These are phyloP conservation scores for Sycophila sp. DNA, from an alignment of 1,140 invertebrate species.

Conservation along the genomic window DNA sequence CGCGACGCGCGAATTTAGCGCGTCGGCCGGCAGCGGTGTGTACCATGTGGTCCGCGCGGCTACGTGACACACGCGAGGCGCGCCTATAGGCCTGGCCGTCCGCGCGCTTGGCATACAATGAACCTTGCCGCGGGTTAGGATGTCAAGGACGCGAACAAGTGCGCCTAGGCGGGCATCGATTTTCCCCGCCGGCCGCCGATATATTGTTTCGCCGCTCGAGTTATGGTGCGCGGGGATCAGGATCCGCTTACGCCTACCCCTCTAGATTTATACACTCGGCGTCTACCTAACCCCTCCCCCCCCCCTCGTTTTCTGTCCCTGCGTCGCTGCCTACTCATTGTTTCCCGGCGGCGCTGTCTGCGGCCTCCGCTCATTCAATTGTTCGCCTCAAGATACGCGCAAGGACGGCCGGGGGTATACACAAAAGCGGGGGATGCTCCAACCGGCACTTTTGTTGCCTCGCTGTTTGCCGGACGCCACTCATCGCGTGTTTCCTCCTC, in stretches of 20 bases:
- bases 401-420: neutral
- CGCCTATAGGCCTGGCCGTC: neutral
- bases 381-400: neutral
- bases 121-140: constrained; percentile 36
- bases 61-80: too few relatives aligned
- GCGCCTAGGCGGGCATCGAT: constrained; percentile 32
- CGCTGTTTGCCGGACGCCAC: neutral
- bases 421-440: neutral
- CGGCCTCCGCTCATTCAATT: neutral
- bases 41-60: too few relatives aligned
- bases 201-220: neutral
- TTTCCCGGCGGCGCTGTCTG: neutral
- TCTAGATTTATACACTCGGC: neutral
- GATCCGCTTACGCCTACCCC: neutral
- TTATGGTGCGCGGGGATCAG: neutral
- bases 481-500: neutral
- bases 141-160: constrained; percentile 38
- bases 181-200: neutral
- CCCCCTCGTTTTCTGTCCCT: neutral
- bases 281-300: neutral
- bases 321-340: neutral
- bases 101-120: neutral
- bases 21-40: too few relatives aligned
- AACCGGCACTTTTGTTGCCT: neutral
- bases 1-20: neutral